Evolutionary conservation across 2,888 invertebrate species (phyloP).

Genomic region (Amphipoea lucens): DNA sequence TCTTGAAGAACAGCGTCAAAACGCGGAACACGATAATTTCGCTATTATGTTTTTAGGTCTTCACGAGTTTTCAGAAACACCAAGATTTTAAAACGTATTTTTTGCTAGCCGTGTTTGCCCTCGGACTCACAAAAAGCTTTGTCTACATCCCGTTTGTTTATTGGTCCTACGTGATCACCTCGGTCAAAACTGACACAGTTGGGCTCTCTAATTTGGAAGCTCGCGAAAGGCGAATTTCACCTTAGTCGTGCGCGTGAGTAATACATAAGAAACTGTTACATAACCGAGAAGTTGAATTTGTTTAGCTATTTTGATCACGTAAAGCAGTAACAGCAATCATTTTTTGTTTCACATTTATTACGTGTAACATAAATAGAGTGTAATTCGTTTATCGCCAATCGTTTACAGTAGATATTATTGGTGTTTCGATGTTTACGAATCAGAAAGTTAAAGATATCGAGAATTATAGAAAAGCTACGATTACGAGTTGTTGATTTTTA

Average conservation of each 20-base stretch:
- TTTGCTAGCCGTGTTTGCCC: background rate
- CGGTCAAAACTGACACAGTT: constrained; percentile 45
- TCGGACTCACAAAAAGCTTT: background rate
- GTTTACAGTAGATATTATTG: constrained; percentile 34
- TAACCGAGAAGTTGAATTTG: constrained; percentile 59
- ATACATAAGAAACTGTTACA: constrained; percentile 61
- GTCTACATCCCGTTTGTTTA: background rate
- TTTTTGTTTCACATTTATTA: constrained; percentile 58
- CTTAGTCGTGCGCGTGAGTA: constrained; percentile 69
- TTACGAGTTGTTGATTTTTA: constrained; percentile 47
- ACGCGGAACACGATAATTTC: constrained; percentile 28
- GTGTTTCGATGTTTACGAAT: constrained; percentile 49
- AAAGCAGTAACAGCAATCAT: constrained; percentile 61
- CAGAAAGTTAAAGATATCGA: constrained; percentile 48
- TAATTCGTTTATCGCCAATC: constrained; percentile 48
- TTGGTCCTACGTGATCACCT: constrained; percentile 32
- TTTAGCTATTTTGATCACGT: constrained; percentile 62
- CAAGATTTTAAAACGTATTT: constrained; percentile 6
- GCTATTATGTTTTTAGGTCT: background rate
- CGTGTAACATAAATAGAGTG: constrained; percentile 36
- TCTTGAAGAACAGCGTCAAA: constrained; percentile 19
- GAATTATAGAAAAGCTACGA: constrained; percentile 47
- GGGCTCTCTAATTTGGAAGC: constrained; percentile 62
- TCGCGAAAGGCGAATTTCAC: constrained; percentile 77
- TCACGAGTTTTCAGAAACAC: constrained; percentile 26